Evolutionary conservation across 2,113 vertebrate genomes (phyloP).

Genomic region (Tilapia sparmanii): DNA sequence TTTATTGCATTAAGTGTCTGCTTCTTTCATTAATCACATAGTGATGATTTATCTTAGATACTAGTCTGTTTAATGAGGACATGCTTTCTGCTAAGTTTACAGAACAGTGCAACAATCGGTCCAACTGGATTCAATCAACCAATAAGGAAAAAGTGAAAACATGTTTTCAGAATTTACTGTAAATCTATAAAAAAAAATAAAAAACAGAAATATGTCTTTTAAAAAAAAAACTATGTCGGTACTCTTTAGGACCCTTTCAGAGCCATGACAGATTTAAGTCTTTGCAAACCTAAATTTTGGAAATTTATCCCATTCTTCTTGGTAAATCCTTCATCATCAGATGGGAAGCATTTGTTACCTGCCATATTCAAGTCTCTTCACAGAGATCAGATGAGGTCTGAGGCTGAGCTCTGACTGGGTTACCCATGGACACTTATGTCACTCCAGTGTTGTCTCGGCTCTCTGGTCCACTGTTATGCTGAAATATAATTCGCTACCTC

Average conservation of each 20-base stretch:
- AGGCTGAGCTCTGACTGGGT: background rate
- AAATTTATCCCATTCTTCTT: background rate
- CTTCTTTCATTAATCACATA: background rate
- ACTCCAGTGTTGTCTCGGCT: background rate
- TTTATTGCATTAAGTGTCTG: background rate
- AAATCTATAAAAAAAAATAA: background rate
- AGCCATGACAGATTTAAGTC: background rate
- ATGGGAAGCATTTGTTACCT: background rate
- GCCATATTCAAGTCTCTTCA: background rate
- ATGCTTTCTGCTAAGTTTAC: background rate
- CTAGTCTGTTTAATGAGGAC: background rate
- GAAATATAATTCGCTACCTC: background rate
- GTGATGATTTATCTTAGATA: background rate
- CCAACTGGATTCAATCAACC: background rate
- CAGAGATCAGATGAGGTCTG: background rate
- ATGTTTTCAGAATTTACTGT: background rate
- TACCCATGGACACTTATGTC: background rate
- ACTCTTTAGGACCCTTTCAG: background rate
- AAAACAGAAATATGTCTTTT: background rate
- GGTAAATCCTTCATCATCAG: background rate
- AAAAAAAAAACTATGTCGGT: fast-evolving
- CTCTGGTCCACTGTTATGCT: background rate
- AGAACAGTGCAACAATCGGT: background rate
- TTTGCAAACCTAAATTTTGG: background rate
- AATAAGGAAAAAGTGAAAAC: background rate